Base-by-base conservation (phyloP, 2,113 vertebrate species). In the Nipponia nippon region DNA sequence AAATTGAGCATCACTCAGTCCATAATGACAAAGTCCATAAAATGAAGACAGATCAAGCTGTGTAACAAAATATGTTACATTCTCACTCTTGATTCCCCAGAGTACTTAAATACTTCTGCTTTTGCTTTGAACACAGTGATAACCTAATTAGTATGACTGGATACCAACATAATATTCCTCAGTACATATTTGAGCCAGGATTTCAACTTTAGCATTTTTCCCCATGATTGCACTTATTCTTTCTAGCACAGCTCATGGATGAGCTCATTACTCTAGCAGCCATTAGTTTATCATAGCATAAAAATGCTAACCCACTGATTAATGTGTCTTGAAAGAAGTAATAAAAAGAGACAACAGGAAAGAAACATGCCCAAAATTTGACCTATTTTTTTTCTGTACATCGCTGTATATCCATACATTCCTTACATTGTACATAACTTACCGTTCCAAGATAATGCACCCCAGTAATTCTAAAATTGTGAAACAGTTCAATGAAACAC, bases 181-280 rank as follows among this genome's bases (percentile, higher is more conserved):
- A 88, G 82, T 82, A 94, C 46, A 44, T 58, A 93, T 91, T 14
- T 61, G 79, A 94, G 90, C 89, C 88, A 95, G 87, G 67, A 92
- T 90, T 97, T 94, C 94, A 97, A 97, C 94, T 90, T 97, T 32
- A 91, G 78, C 84, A 95, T 96, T 97, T 97, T 97, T 97, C 93
- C 82, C 87, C 96, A 84, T 97, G 95, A 92, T 19, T 95, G 94
- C 95, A 94, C 62, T 95, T 84, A 88, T 63, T 94, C 84, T 96
- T 93, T 95, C 95, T 27, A 95, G 94, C 84, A 90, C 62, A 95
- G 75, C 79, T 96, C 94, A 91, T 59, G 62, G 94, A 95, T 91
- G 90, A 97, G 87, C 88, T 96, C 87, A 97, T 95, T 96, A 95
- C 34, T 93, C 73, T 95, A 70, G 83, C 93, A 97, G 83, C 61